Evolutionary conservation across 2,888 invertebrate genomes (phyloP).

Genomic region (Isoperla grammatica): DNA sequence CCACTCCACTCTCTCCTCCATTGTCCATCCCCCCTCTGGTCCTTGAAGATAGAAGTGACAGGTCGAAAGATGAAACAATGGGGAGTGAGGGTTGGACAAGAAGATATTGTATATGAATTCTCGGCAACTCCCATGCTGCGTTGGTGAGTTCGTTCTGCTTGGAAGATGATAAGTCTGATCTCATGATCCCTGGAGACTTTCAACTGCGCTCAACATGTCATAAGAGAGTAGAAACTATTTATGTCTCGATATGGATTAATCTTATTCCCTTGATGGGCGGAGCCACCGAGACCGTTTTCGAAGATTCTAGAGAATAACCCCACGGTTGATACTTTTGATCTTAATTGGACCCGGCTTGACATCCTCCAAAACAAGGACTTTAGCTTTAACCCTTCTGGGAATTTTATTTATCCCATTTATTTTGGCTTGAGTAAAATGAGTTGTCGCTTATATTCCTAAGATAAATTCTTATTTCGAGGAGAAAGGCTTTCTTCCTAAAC

Average conservation of each 20-base stretch:
- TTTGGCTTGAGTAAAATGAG: slow-evolving; percentile 1
- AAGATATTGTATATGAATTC: slow-evolving; percentile 19
- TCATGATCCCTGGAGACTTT: slow-evolving; percentile 2
- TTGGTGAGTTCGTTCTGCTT: slow-evolving; percentile 3
- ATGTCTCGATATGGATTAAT: slow-evolving; percentile 19
- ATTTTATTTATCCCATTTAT: slow-evolving; percentile 2
- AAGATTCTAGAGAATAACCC: slow-evolving; percentile 1
- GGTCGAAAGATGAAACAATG: slow-evolving; percentile 17
- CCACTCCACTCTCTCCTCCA: not conserved
- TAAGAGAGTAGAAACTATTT: slow-evolving; percentile 11
- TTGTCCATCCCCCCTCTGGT: not conserved
- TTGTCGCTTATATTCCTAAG: not conserved
- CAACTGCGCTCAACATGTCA: slow-evolving; percentile 15
- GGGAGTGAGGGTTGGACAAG: slow-evolving; percentile 9
- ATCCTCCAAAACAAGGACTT: slow-evolving; percentile 1
- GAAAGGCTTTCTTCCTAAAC: too few relatives aligned
- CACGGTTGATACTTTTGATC: slow-evolving; percentile 2
- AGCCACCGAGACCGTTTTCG: not conserved
- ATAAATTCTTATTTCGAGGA: too few relatives aligned
- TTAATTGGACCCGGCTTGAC: slow-evolving; percentile 17
- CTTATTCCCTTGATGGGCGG: slow-evolving; percentile 6
- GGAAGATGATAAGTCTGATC: slow-evolving; percentile 17
- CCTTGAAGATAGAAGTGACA: slow-evolving; percentile 11
- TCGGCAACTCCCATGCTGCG: not conserved
- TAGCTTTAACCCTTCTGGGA: not conserved